Evolutionary conservation across 1,140 invertebrate genomes (phyloP), one percentile per base, ranked within the genome.

Genomic region (Neodiprion virginianus): DNA sequence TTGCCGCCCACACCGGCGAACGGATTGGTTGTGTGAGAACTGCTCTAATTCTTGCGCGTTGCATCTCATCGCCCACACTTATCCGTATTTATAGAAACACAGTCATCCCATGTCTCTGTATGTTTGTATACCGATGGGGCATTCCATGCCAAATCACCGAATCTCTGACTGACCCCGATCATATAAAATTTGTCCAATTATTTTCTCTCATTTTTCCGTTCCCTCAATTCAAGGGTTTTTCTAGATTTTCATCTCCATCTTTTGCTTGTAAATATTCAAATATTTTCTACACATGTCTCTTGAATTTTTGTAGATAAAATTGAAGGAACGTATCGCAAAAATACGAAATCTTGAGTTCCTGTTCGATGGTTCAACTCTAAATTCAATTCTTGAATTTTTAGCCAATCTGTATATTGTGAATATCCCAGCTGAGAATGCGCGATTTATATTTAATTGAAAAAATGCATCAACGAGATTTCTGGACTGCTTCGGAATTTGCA

Each of bases 61-160:
- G 67, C 67, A 69, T 69, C 67, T 69, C 40, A 11, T 14, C 67
- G 67, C 67, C 67, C 67, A 69, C 67, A 23, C 40, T 47, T 23
- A 11, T 8, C 67, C 21, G 67, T 69, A 69, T 69, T 69, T 69
- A 69, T 69, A 69, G 67, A 69, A 21, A 23, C 23, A 69, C 67
- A 69, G 67, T 69, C 67, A 69, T 69, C 67, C n/a, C 67, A 8
- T 69, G 67, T 47, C 12, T 21, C 12, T 47, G 11, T 47, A 21
- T 23, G 21, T 69, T 14, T 17, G 53, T 61, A 40, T 40, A 40
- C 28, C 28, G 28, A 40, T 40, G 28, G 5, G 28, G 28, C 28
- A 40, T 40, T 40, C 28, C 28, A 40, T 40, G 28, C 28, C 28
- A 40, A 40, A 40, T 40, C 28, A 40, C 28, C 28, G 28, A 40